Base-by-base conservation (phyloP, 2,888 invertebrate species). In the Cerceris rybyensis region DNA sequence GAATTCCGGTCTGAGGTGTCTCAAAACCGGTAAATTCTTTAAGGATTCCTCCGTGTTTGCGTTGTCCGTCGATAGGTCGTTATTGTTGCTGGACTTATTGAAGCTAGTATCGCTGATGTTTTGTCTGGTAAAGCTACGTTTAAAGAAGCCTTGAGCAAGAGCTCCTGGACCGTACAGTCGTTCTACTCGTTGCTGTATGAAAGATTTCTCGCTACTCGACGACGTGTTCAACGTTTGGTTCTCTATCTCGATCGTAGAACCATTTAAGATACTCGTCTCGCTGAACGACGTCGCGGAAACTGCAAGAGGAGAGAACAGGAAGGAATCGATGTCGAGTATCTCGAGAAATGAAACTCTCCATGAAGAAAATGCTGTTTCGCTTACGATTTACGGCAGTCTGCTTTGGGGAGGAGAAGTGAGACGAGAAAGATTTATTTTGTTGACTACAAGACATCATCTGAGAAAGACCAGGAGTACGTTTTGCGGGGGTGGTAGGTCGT, bases 181-280 rank as follows among this genome's bases (percentile, higher is more conserved):
- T 88, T 98, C 98, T 0, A 98, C 97, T 58, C 97, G 94, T 89
- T 98, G 97, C 89, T 98, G 96, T 57, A 98, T 97, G 88, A 98
- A 97, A 61, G 97, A 94, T 82, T 94, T 94, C 70, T 92, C 91
- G 80, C 88, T 90, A 70, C 78, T 88, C 50, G 88, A 81, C 39
- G 91, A 88, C n/a, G 74, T 83, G 78, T 88, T 91, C 64, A 86
- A 46, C 9, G 77, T 67, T 49, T 84, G 85, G 71, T 78, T 85
- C 7, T 89, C 89, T 6, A 60, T 54, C 6, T 91, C 89, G 39
- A 67, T 60, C 14, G 85, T 80, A 11, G 91, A 90, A 6, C 90
- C 91, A 78, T 91, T 91, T 11, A 81, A 71, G 73, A 89, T 79
- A 75, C 86, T 90, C 58, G 87, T 86, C 11, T 92, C 91, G 68